Percentiles rank a stretch among this genome's conserved stretches.
phyloP scores from a whole-genome alignment of 2,113 vertebrate genomes.

The Gobiocypris rarus region DNA sequence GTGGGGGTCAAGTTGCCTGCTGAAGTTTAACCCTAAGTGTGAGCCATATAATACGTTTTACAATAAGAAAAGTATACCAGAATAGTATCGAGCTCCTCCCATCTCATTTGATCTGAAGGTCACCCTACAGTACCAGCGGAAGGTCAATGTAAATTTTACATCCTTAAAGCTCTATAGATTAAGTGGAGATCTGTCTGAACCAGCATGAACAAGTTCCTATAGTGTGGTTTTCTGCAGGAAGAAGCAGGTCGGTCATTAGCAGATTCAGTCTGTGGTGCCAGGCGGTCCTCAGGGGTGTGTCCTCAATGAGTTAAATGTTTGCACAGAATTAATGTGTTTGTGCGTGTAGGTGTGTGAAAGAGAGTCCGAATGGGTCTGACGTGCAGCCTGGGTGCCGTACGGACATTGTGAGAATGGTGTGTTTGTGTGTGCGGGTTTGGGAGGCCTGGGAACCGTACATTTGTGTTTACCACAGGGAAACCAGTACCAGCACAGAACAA shows the following conservation, averaged over 20 bases:
- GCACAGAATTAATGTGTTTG: conserved; percentile 43
- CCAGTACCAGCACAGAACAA: conserved; percentile 84
- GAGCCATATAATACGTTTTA: neutral
- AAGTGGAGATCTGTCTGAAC: conserved; percentile 13
- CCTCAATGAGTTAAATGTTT: conserved; percentile 27
- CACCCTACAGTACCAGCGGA: neutral
- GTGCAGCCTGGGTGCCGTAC: conserved; percentile 62
- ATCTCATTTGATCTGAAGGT: neutral
- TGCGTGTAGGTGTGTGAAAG: conserved; percentile 43
- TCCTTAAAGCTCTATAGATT: conserved; percentile 4
- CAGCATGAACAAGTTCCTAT: neutral
- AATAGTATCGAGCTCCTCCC: neutral
- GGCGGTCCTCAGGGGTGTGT: conserved; percentile 36
- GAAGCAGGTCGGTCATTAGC: conserved; percentile 29
- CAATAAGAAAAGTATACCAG: neutral
- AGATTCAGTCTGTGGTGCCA: conserved; percentile 33
- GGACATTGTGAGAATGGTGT: conserved; percentile 54
- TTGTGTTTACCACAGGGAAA: conserved; percentile 88
- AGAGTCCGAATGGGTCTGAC: conserved; percentile 51
- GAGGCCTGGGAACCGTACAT: conserved; percentile 84
- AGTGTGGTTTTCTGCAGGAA: conserved; percentile 6
- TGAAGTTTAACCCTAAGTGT: neutral
- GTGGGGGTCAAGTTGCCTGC: neutral
- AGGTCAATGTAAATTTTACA: conserved; percentile 1
- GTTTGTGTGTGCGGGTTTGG: conserved; percentile 53